Conservation (phyloP, 2,888 invertebrate species). For the Blera fallax region DNA sequence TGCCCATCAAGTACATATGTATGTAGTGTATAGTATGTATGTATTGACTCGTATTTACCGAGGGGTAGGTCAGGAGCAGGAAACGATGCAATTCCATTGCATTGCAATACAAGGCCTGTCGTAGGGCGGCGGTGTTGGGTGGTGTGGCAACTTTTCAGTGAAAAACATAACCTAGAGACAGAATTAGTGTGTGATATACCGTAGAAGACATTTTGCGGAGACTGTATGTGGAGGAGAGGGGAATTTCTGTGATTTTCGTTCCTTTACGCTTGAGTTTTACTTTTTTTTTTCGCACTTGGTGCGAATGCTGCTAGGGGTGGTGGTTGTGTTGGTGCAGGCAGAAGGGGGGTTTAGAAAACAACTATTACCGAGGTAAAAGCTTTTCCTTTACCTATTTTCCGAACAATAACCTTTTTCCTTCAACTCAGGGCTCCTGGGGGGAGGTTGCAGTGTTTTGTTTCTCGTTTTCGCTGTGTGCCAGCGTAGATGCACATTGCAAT, state of each 20-base stretch:
- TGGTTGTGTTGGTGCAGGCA: not conserved
- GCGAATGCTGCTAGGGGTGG: slow-evolving; percentile 22
- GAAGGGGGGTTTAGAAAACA: slow-evolving; percentile 6
- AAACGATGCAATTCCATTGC: slow-evolving; percentile 68
- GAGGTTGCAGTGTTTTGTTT: not conserved
- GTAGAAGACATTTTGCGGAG: not conserved
- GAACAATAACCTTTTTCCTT: slow-evolving; percentile 77
- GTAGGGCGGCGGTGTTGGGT: slow-evolving; percentile 20
- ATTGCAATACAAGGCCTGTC: slow-evolving; percentile 53
- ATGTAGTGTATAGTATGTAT: too few species aligned
- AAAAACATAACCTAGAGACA: slow-evolving; percentile 72
- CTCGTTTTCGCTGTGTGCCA: not conserved
- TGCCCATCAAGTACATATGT: not conserved
- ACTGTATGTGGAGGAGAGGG: not conserved
- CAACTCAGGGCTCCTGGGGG: slow-evolving; percentile 54
- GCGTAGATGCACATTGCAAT: slow-evolving; percentile 46
- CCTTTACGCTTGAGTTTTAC: slow-evolving; percentile 12
- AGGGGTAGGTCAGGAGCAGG: slow-evolving; percentile 72
- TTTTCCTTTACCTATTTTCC: slow-evolving; percentile 77
- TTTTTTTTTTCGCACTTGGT: slow-evolving; percentile 16
- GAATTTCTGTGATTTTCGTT: slow-evolving; percentile 54
- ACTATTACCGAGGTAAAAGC: slow-evolving; percentile 62
- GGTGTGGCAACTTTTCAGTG: slow-evolving; percentile 38
- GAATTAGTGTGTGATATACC: slow-evolving; percentile 53
- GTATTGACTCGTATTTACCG: too few species aligned